A percentile compares a stretch with the other conserved stretches of the same genome.
Evolutionary conservation across 2,888 invertebrate species (phyloP).

Genomic region (Hemistola chrysoprasaria): DNA sequence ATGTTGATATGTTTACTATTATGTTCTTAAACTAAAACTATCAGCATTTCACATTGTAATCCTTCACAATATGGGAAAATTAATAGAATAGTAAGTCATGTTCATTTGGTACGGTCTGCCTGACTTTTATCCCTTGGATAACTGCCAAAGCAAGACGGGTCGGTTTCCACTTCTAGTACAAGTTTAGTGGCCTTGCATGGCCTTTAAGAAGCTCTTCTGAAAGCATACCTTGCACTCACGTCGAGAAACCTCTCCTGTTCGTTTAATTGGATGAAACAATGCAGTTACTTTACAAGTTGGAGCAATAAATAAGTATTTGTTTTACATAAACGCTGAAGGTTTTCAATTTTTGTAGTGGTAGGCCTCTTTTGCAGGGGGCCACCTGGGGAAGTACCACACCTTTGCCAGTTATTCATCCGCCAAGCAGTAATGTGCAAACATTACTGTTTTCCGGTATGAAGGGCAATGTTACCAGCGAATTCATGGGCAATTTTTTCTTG

Average conservation of each 20-base stretch:
- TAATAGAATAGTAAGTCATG: constrained; percentile 35
- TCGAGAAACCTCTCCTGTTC: constrained; percentile 5
- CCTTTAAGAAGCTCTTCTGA: constrained; percentile 39
- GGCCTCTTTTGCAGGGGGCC: too few species aligned
- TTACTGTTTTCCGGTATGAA: too few species aligned
- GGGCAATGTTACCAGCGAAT: too few species aligned
- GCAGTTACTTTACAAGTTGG: too few species aligned
- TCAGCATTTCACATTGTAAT: background rate
- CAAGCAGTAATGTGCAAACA: too few species aligned
- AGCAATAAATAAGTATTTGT: too few species aligned
- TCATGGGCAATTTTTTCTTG: too few species aligned
- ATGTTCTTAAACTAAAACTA: background rate
- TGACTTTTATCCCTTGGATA: constrained; percentile 60
- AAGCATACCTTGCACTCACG: constrained; percentile 34
- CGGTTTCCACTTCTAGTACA: constrained; percentile 44
- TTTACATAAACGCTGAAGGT: too few species aligned
- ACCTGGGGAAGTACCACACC: too few species aligned
- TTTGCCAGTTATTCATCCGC: too few species aligned
- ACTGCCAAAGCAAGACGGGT: constrained; percentile 50
- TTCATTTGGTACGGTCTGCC: constrained; percentile 39
- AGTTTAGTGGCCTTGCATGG: constrained; percentile 43
- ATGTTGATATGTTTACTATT: too few species aligned
- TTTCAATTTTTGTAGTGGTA: too few species aligned
- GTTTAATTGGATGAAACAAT: background rate
- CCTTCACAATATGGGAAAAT: constrained; percentile 24